Evolutionary conservation across 2,888 invertebrate species (phyloP), one percentile per base, ranked within the genome.

Genomic region (Plusia festucae): DNA sequence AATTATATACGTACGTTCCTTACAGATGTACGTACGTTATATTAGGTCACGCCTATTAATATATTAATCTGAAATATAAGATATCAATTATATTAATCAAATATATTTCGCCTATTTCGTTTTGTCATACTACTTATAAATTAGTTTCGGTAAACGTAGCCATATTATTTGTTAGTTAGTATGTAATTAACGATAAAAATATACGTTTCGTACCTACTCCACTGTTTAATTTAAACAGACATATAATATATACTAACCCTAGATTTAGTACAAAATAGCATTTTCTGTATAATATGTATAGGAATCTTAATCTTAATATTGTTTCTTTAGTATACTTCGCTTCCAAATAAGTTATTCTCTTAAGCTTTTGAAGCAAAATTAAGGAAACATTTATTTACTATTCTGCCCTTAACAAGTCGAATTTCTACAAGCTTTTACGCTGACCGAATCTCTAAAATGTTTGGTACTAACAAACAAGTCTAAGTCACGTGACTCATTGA

Each of bases 161-260:
- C 88, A 86, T 88, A 86, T 78, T 87, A 85, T 75, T 66, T 74
- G 15, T 82, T 81, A 81, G 74, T 76, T 81, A 65, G 69, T 56
- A 7, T 60, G 30, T 60, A 70, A 52, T 64, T 15, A 61, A 52
- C 61, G 13, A 65, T 30, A 64, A 57, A 58, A 16, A 20, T 8
- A 53, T 68, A 54, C 16, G 22, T 57, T 62, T 60, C 66, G 71
- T 78, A 76, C 63, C 64, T 70, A 70, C 76, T 60, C 63, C 72
- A 62, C 49, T 22, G n/a, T 51, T 16, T 49, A 16, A 46, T 46
- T 52, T n/a, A 40, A 60, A 61, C 32, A 57, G 15, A 66, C 7
- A 69, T 54, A 16, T 60, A 61, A 59, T 65, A 55, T 52, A 51
- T 9, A 44, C 32, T 60, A 64, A 56, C 51, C 51, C 52, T 73